Conservation (phyloP, 2,888 invertebrate species). For the Sarcophaga caerulescens region DNA sequence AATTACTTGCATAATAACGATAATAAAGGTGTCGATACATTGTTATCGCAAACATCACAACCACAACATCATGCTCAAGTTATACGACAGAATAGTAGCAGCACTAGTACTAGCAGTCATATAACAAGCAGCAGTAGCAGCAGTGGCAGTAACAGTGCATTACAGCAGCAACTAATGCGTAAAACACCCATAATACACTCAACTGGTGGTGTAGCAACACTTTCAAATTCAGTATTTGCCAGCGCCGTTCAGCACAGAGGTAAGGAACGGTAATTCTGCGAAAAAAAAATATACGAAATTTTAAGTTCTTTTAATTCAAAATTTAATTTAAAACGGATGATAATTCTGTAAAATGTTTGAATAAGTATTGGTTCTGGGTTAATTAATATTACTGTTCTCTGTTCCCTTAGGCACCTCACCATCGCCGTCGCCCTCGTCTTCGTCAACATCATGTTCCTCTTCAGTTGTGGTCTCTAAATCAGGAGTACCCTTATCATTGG, state of each 20-base stretch:
- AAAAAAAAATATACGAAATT: neutral
- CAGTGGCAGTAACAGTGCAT: conserved; percentile 68
- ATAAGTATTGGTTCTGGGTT: too few species aligned
- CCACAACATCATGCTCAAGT: conserved; percentile 71
- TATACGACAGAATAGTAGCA: conserved; percentile 70
- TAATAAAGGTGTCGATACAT: conserved; percentile 71
- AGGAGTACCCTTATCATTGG: conserved; percentile 76
- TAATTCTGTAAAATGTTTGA: too few species aligned
- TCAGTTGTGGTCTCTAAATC: conserved; percentile 77
- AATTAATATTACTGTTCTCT: neutral
- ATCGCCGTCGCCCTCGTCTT: conserved; percentile 77
- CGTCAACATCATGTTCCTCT: conserved; percentile 77
- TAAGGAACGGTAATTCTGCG: conserved; percentile 63
- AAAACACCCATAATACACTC: conserved; percentile 79
- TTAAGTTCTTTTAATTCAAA: too few species aligned
- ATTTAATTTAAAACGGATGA: too few species aligned
- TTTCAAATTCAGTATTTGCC: conserved; percentile 74
- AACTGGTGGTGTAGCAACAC: conserved; percentile 73
- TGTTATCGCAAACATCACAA: conserved; percentile 62
- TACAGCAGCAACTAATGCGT: conserved; percentile 76
- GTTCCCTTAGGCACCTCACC: conserved; percentile 74
- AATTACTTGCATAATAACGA: conserved; percentile 79
- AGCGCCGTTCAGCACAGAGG: conserved; percentile 77
- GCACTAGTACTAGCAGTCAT: conserved; percentile 39
- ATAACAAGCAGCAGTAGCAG: conserved; percentile 51